Percentiles rank a stretch among this genome's conserved stretches.
phyloP scores from a whole-genome alignment of 2,888 invertebrate species.

The Dicyrtomina minuta region DNA sequence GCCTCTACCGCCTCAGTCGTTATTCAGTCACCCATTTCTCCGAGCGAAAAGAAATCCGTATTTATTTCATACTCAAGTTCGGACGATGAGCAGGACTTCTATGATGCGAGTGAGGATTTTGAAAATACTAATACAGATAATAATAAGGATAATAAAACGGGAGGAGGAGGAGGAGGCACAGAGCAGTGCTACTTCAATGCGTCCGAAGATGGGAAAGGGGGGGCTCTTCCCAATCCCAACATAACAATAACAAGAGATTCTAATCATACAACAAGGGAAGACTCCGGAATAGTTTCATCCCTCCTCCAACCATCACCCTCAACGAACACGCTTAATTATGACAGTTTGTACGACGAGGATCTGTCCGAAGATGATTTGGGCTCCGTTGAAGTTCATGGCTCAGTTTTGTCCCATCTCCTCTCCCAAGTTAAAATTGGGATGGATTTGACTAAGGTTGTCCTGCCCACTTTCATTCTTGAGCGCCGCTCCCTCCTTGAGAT shows the following conservation, averaged over 20 bases:
- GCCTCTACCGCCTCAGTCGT: slow-evolving; percentile 20
- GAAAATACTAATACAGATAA: slow-evolving; percentile 10
- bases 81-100: slow-evolving; percentile 84
- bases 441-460: slow-evolving; percentile 98
- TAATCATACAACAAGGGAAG: no score
- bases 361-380: slow-evolving; percentile 61
- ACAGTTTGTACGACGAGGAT: slow-evolving; percentile 51
- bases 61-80: no score
- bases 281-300: no score
- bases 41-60: slow-evolving; percentile 43
- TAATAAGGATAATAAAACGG: neutral
- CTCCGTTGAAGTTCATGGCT: slow-evolving; percentile 93
- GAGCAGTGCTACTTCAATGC: no score
- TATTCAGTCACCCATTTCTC: slow-evolving; percentile 48
- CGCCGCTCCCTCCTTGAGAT: slow-evolving; percentile 95
- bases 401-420: slow-evolving; percentile 92
- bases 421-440: slow-evolving; percentile 99
- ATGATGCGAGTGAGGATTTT: slow-evolving; percentile 78
- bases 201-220: slow-evolving; percentile 3
- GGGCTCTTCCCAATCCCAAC: neutral
- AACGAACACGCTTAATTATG: slow-evolving; percentile 43
- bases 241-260: neutral
- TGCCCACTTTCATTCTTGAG: slow-evolving; percentile 98
- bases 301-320: no score
- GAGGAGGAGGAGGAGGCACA: no score